Evolutionary conservation across 2,797 vertebrate genomes (phyloP).

Genomic region (Sorex maritimensis): DNA sequence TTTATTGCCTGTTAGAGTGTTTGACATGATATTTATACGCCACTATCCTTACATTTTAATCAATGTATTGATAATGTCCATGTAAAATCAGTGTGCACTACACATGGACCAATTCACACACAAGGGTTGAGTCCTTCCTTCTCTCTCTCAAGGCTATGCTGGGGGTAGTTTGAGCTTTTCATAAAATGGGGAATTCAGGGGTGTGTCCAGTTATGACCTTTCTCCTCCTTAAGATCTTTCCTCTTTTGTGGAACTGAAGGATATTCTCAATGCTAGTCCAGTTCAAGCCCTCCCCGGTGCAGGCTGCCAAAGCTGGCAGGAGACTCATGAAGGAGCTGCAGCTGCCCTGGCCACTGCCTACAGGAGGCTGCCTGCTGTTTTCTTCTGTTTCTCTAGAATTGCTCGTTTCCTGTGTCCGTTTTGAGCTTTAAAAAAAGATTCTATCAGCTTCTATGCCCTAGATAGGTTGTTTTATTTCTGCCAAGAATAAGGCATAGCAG

Average conservation of each 20-base stretch:
- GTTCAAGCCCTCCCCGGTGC: background rate
- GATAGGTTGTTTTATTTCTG: constrained; percentile 6
- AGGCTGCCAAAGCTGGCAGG: background rate
- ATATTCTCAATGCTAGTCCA: background rate
- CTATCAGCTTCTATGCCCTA: background rate
- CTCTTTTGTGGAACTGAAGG: background rate
- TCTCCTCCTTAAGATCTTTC: background rate
- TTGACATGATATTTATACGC: constrained; percentile 15
- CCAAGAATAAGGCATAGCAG: background rate
- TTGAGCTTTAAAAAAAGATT: constrained; percentile 34
- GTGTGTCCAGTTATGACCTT: background rate
- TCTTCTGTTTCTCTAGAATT: background rate
- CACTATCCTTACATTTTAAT: background rate
- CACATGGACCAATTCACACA: background rate
- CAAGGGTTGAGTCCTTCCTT: background rate
- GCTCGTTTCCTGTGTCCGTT: background rate
- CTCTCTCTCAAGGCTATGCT: background rate
- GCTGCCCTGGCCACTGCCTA: background rate
- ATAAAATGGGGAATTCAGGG: background rate
- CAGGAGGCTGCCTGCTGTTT: background rate
- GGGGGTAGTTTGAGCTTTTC: background rate
- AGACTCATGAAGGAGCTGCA: background rate
- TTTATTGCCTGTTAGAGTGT: constrained; percentile 17
- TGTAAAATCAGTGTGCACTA: background rate
- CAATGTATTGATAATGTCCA: background rate